A percentile compares a stretch with the other conserved stretches of the same genome.
Conservation (phyloP, 2,113 vertebrate species). For the Panthera uncia region DNA sequence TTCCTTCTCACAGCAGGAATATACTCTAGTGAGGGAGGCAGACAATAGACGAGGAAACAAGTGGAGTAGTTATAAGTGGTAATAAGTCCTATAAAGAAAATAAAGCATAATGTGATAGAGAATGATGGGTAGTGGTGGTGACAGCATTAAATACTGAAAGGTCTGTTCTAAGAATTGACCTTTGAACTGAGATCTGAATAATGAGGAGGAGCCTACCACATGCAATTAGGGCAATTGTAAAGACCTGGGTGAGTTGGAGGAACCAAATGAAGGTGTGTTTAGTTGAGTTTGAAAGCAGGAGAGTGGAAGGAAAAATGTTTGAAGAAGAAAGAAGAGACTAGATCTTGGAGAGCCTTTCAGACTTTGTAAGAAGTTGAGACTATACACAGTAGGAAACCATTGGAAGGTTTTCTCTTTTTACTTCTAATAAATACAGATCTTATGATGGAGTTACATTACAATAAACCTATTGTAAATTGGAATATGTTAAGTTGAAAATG, state of each 20-base stretch:
- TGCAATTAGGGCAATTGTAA: not conserved
- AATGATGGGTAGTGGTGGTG: not conserved
- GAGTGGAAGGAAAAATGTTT: not conserved
- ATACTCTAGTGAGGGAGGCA: not conserved
- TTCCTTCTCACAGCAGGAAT: not conserved
- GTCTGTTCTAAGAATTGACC: not conserved
- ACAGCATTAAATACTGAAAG: not conserved
- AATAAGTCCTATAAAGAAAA: not conserved
- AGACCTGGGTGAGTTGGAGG: not conserved
- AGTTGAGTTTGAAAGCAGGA: not conserved
- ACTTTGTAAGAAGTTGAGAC: not conserved
- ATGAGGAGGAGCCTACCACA: not conserved
- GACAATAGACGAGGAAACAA: not conserved
- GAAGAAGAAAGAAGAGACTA: not conserved
- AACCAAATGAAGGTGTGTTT: not conserved
- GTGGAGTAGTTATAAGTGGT: not conserved
- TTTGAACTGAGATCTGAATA: slow-evolving; percentile 7
- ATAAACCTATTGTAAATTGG: not conserved
- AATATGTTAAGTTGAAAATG: not conserved
- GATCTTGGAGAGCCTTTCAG: not conserved
- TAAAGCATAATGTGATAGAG: not conserved
- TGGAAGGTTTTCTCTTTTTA: slow-evolving; percentile 24
- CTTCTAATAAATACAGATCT: not conserved
- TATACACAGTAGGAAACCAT: not conserved
- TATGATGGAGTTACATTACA: not conserved